Conservation (phyloP, 64 coral and sea anemone genomes). For the Catalaphyllia jardinei region DNA sequence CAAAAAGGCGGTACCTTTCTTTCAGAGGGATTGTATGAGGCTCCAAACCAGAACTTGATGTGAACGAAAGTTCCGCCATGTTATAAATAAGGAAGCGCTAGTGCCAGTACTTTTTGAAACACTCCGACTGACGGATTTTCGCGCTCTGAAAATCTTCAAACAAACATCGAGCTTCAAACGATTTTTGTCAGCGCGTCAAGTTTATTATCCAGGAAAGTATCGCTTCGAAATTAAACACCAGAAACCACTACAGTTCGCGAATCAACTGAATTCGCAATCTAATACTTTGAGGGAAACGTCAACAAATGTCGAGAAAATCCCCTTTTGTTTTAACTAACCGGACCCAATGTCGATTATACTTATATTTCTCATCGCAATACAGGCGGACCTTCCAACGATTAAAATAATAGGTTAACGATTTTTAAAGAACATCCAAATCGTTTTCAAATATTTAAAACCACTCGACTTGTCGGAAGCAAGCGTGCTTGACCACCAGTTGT, state of each 20-base stretch:
- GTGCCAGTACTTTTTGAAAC: constrained; percentile 24
- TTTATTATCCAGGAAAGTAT: no score
- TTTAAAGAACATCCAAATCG: constrained; percentile 1
- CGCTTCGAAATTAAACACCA: no score
- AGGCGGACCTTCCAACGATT: not conserved
- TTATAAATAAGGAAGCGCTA: constrained; percentile 55
- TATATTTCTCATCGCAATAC: not conserved
- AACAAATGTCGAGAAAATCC: not conserved
- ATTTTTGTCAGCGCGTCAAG: no score
- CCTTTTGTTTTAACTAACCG: not conserved
- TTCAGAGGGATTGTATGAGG: constrained; percentile 38
- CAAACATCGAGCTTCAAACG: no score
- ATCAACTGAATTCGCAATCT: no score
- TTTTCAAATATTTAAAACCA: constrained; percentile 13
- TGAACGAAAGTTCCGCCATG: constrained; percentile 73
- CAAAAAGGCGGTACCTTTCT: constrained; percentile 48
- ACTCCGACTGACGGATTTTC: not conserved
- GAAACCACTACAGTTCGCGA: no score
- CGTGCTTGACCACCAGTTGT: constrained; percentile 3
- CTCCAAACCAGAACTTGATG: constrained; percentile 65
- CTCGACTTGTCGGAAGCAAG: constrained; percentile 27
- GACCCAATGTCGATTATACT: not conserved
- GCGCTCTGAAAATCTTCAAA: not conserved
- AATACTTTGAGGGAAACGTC: no score
- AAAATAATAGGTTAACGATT: constrained; percentile 4